Conservation (phyloP, 2,113 vertebrate species). For the Tachysurus fulvidraco region DNA sequence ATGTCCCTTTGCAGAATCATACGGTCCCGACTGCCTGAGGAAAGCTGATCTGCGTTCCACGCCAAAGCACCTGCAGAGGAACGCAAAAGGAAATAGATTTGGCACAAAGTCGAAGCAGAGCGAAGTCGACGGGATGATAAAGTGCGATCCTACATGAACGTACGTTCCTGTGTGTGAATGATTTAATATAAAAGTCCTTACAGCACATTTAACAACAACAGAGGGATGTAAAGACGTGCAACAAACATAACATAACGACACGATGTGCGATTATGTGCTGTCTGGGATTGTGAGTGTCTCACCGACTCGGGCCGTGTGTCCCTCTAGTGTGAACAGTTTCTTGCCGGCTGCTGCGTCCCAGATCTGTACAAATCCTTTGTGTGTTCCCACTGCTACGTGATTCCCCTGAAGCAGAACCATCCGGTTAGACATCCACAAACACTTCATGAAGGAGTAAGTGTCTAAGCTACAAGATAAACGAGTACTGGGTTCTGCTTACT, state of each 20-base stretch:
- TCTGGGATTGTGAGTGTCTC: constrained; percentile 58
- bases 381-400: constrained; percentile 93
- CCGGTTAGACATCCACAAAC: background rate
- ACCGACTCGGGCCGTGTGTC: constrained; percentile 96
- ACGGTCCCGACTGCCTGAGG: constrained; percentile 91
- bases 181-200: too few species aligned
- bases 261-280: background rate
- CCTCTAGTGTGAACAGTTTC: constrained; percentile 91
- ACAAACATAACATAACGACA: background rate
- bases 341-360: constrained; percentile 98
- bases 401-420: constrained; percentile 80
- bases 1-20: constrained; percentile 96
- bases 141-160: background rate
- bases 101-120: too few species aligned
- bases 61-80: constrained; percentile 85
- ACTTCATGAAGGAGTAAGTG: too few species aligned
- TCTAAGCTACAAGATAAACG: background rate
- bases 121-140: too few species aligned
- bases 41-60: constrained; percentile 97
- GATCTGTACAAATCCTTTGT: constrained; percentile 98
- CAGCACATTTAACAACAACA: too few species aligned
- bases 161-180: too few species aligned
- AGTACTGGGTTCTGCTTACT: constrained; percentile 70
- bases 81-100: background rate
- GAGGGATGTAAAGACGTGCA: background rate